phyloP scores from a whole-genome alignment of 2,797 vertebrate genomes.

The Macrochelys suwanniensis region DNA sequence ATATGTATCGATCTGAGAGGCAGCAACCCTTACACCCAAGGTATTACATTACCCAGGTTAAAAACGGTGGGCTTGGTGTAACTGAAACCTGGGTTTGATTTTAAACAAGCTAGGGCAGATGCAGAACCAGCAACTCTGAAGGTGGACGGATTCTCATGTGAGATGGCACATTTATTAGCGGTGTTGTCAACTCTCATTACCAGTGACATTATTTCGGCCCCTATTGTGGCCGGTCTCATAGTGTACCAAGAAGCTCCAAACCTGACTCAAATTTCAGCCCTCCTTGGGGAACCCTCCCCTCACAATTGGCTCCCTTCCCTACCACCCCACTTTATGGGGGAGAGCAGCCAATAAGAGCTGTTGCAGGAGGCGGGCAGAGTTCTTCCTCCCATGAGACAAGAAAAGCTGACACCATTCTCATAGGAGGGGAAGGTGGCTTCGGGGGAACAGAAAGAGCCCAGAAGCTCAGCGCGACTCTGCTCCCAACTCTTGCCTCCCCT shows the following conservation, averaged over 20 bases:
- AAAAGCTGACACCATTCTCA: background rate
- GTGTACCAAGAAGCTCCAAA: background rate
- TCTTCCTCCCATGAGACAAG: background rate
- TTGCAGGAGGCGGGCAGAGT: background rate
- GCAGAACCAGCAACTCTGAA: background rate
- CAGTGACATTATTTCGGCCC: background rate
- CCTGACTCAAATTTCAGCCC: background rate
- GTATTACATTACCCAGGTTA: constrained; percentile 1
- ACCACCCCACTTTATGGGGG: background rate
- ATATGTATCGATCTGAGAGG: background rate
- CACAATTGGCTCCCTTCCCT: background rate
- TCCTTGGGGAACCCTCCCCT: background rate
- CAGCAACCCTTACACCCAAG: background rate
- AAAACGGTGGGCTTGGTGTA: constrained; percentile 39
- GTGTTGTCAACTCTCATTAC: background rate
- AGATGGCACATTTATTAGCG: background rate
- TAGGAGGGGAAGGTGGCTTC: background rate
- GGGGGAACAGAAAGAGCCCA: background rate
- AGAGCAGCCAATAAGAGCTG: background rate
- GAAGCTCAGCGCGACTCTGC: background rate
- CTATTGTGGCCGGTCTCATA: background rate
- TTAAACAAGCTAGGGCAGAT: background rate
- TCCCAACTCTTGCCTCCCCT: background rate
- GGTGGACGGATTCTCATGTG: background rate
- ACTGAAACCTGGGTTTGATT: constrained; percentile 36